Base-by-base conservation (phyloP, 2,797 vertebrate species). In the Setipinna tenuifilis region DNA sequence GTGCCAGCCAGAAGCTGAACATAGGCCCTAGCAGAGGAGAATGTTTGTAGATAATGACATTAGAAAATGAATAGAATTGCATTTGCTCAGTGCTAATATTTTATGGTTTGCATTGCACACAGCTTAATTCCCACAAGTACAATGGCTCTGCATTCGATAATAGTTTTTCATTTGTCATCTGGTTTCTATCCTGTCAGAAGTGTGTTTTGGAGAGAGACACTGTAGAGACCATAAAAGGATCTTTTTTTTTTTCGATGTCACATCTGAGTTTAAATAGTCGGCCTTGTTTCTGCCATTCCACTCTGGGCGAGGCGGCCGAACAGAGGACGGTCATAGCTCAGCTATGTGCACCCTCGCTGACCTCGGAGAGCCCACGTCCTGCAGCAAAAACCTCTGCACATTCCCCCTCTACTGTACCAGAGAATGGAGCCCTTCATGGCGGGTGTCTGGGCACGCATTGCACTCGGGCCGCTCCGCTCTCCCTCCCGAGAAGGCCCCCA, bases 391-490 rank as follows among this genome's bases (percentile, higher is more conserved):
- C 31, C 71, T 44, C 31, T 21, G 71, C 28, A 75, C 71, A 78
- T 78, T 19, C 71, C 44, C 31, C 35, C 35, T 21, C 2, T 44
- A 78, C 71, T 78, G 71, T 78, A 78, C 31, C 6, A 31, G 41
- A 78, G 71, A 78, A 78, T 78, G 35, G 71, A 6, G 16, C 71
- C 71, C 71, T 78, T 78, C 71, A 44, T 78, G 6, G 31, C 16
- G 71, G 71, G 71, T 78, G 35, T 78, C 71, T 44, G 71, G 71
- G 35, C 35, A 44, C 35, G 31, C 71, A 41, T 78, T 78, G 71
- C 35, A 41, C 71, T 21, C 17, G 68, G 17, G 2, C n/a, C n/a
- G n/a, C n/a, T 9, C 50, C 50, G 50, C 50, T 10, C 35, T 19
- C 19, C 44, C 71, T 19, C 71, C 31, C 14, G 71, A 41, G 25